These are phyloP conservation scores for Stichodactyla mertensii DNA, from an alignment of 64 coral and sea anemone species.

Conservation along the genomic window DNA sequence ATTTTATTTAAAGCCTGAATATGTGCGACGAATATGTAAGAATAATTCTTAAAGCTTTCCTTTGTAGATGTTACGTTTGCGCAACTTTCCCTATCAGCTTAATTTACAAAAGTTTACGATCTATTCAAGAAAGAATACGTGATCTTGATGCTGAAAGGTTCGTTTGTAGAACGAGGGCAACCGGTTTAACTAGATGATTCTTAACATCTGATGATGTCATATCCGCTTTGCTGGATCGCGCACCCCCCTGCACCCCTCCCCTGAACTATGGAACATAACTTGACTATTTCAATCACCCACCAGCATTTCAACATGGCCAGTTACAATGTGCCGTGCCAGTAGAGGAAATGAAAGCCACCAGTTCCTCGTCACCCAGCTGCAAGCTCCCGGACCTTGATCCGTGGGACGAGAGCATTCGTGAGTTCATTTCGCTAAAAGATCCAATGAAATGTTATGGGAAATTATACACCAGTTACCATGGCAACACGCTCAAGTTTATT, in stretches of 20 bases:
- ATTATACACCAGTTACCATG: background rate
- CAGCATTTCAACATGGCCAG: background rate
- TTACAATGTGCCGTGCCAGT: background rate
- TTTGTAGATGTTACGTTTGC: background rate
- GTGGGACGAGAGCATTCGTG: background rate
- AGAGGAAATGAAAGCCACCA: background rate
- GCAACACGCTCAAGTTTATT: slow-evolving; percentile 9
- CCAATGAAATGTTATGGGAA: background rate
- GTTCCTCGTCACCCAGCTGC: background rate
- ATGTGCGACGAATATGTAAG: background rate
- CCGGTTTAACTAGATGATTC: too few species aligned
- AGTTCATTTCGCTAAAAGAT: background rate
- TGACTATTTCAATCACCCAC: background rate
- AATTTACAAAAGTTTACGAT: too few species aligned
- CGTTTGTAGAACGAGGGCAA: too few species aligned
- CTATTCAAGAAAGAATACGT: too few species aligned
- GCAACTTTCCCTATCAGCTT: too few species aligned
- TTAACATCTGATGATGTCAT: too few species aligned
- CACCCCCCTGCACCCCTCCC: background rate
- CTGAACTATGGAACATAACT: background rate
- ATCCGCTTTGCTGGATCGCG: too few species aligned
- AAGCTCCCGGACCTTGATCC: slow-evolving; percentile 18
- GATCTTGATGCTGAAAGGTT: too few species aligned
- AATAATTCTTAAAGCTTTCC: background rate
- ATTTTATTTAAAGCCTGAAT: background rate